Evolutionary conservation across 2,797 vertebrate genomes (phyloP).

Genomic region (Enteromius anoplus): DNA sequence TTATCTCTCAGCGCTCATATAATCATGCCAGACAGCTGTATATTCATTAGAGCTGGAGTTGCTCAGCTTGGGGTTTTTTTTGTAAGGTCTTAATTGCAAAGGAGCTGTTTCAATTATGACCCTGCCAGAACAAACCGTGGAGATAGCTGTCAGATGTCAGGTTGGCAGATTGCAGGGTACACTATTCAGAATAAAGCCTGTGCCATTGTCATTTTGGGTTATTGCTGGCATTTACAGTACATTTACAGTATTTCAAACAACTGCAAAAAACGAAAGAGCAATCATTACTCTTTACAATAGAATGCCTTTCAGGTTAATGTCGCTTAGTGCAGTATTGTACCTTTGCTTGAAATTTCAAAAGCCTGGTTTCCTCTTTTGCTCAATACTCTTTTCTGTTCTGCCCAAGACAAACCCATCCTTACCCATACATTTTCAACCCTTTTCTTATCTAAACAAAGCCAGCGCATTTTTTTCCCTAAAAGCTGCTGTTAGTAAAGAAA

Average conservation of each 20-base stretch:
- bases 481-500: slow-evolving; percentile 43
- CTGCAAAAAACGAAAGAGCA: slow-evolving; percentile 6
- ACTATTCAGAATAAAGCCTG: slow-evolving; percentile 45
- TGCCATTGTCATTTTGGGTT: slow-evolving; percentile 36
- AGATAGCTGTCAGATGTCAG: slow-evolving; percentile 60
- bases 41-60: slow-evolving; percentile 72
- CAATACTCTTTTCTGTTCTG: neutral
- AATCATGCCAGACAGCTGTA: slow-evolving; percentile 74
- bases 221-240: slow-evolving; percentile 31
- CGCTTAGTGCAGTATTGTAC: slow-evolving; percentile 7
- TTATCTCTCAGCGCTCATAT: slow-evolving; percentile 70
- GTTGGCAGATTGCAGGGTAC: slow-evolving; percentile 44
- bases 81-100: slow-evolving; percentile 71
- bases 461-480: slow-evolving; percentile 26
- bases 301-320: slow-evolving; percentile 26
- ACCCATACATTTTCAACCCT: slow-evolving; percentile 1
- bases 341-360: slow-evolving; percentile 27
- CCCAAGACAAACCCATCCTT: slow-evolving; percentile 23
- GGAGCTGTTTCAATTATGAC: slow-evolving; percentile 62
- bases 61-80: slow-evolving; percentile 59
- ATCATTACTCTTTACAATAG: neutral
- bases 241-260: slow-evolving; percentile 20
- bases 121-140: slow-evolving; percentile 54
- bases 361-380: slow-evolving; percentile 17
- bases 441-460: slow-evolving; percentile 47